A percentile compares a stretch with the other conserved stretches of the same genome.
Evolutionary conservation across 64 coral and sea anemone genomes (phyloP).

Genomic region (Anthopleura sola): DNA sequence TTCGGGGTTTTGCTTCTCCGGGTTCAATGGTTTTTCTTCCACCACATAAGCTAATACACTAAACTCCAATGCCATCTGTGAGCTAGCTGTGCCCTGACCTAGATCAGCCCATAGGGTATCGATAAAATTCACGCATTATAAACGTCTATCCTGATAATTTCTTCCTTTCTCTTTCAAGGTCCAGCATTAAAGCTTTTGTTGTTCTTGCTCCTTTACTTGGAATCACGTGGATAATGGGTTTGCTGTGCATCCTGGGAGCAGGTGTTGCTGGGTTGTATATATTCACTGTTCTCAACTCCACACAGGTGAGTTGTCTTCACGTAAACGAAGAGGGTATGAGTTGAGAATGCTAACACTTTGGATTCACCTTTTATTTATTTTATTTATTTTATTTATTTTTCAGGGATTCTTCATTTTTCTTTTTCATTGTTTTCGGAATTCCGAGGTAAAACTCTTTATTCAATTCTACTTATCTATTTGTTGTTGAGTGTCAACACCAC

Average conservation of each 20-base stretch:
- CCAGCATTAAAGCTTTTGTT: slow-evolving; percentile 18
- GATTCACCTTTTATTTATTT: not conserved
- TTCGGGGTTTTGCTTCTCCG: no score
- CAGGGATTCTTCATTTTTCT: not conserved
- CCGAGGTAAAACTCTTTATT: not conserved
- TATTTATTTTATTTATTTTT: not conserved
- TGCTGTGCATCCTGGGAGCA: slow-evolving; percentile 26
- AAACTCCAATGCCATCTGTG: no score
- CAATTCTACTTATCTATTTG: not conserved
- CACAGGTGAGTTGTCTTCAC: not conserved
- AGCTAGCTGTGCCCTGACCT: no score
- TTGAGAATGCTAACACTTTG: no score
- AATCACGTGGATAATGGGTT: slow-evolving; percentile 14
- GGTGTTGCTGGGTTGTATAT: not conserved
- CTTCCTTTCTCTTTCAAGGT: not conserved
- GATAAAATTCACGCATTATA: no score
- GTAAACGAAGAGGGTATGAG: no score
- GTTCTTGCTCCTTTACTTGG: slow-evolving; percentile 16
- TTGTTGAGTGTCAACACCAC: no score
- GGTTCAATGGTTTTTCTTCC: no score
- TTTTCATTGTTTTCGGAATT: not conserved
- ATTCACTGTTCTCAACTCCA: slow-evolving; percentile 14
- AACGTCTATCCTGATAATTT: no score
- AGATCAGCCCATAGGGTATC: no score
- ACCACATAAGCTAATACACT: no score